Evolutionary conservation across 1,140 invertebrate genomes (phyloP), one percentile per base, ranked within the genome.

Genomic region (Homalodisca vitripennis): DNA sequence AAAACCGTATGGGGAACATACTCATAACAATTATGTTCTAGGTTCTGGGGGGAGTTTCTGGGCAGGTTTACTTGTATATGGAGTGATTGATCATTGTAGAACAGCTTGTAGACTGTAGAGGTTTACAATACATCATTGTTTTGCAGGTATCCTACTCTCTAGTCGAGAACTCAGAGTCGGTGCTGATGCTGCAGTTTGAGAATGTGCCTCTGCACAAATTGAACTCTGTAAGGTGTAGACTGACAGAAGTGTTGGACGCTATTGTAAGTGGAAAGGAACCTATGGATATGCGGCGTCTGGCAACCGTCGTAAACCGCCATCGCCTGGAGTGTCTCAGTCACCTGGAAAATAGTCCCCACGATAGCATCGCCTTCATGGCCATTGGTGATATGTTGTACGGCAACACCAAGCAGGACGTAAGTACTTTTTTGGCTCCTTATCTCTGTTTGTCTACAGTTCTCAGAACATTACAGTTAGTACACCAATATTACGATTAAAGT

Each of bases 361-460:
- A 90, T 68, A 81, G 86, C 6, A 79, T 95, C 32, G 88, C 92
- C 1, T 89, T 87, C 75, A 85, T 88, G 73, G 84, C 92, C 31
- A 92, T 96, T 75, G 89, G 88, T 0, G 91, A 96, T 78, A 87
- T 91, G 73, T 80, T 97, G 22, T 95, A 94, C 80, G 92, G 93
- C 12, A 84, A 88, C 53, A 85, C 81, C 22, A 84, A 89, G 70
- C 79, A 88, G 72, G 90, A 93, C 80, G 91, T 93, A 80, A 87
- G 87, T 83, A 73, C 73, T 68, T 70, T 47, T 64, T 66, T 70
- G n/a, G 13, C 6, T 34, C 20, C 10, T 57, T 67, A 47, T 51
- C 17, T 69, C n/a, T n/a, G n/a, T n/a, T n/a, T n/a, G n/a, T n/a
- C n/a, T n/a, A n/a, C n/a, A n/a, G n/a, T n/a, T n/a, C n/a, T n/a